phyloP scores from a whole-genome alignment of 37 sponge, comb jelly and placozoan species.

The Aplysina aerophoba region DNA sequence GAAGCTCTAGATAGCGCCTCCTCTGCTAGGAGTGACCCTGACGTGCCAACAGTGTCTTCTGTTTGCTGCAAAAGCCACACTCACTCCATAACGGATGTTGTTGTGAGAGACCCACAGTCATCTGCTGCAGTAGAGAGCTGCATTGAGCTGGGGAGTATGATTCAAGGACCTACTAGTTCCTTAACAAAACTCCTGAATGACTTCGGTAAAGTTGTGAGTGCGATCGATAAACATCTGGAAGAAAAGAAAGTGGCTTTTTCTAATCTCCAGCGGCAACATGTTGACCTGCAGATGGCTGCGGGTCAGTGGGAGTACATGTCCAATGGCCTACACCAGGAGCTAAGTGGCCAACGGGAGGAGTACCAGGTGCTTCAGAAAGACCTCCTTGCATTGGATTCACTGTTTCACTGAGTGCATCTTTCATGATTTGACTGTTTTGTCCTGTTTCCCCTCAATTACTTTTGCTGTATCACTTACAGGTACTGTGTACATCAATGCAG shows the following conservation, averaged over 20 bases:
- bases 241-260: not conserved
- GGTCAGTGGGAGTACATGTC: conserved; percentile 10
- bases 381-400: not conserved
- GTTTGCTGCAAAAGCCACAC: too few species aligned
- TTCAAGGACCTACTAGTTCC: not conserved
- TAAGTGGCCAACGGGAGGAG: not conserved
- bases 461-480: not conserved
- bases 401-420: not conserved
- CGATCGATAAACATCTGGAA: not conserved
- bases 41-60: too few species aligned
- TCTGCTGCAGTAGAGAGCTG: not conserved
- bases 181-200: conserved; percentile 1
- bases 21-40: too few species aligned
- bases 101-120: too few species aligned
- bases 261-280: not conserved
- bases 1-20: too few species aligned
- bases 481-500: not conserved
- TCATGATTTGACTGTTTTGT: not conserved
- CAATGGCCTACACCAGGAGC: not conserved
- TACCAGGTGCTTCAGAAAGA: not conserved
- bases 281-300: conserved; percentile 3
- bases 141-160: not conserved
- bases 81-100: too few species aligned
- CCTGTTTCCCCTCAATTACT: not conserved
- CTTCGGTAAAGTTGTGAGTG: not conserved